These are phyloP conservation scores for Bambusicola thoracicus DNA, from an alignment of 2,113 vertebrate species.

Conservation along the genomic window DNA sequence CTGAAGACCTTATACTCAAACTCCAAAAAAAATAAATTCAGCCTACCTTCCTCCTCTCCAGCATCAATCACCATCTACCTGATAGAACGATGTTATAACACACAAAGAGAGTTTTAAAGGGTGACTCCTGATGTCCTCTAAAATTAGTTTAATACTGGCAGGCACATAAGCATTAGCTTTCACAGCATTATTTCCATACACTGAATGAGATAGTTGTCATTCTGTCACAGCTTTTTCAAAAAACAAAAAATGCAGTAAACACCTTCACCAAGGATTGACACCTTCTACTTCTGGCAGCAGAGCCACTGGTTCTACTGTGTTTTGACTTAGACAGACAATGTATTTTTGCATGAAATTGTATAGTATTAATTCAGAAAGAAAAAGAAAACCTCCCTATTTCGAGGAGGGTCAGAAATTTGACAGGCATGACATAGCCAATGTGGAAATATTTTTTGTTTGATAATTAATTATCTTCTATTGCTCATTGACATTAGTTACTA, in stretches of 20 bases:
- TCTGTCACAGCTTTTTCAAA: neutral
- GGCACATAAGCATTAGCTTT: neutral
- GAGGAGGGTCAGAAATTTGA: neutral
- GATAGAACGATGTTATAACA: neutral
- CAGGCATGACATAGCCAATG: neutral
- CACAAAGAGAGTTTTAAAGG: neutral
- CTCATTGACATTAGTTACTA: neutral
- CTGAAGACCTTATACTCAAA: neutral
- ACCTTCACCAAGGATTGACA: neutral
- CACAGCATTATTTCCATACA: neutral
- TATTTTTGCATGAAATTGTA: neutral
- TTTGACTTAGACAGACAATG: neutral
- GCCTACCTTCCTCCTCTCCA: neutral
- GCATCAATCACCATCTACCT: neutral
- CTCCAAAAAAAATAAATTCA: neutral
- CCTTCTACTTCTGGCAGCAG: neutral
- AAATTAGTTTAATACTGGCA: neutral
- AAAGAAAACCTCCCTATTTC: neutral
- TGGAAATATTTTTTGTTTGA: neutral
- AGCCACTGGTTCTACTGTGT: neutral
- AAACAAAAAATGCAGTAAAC: neutral
- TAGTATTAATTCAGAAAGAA: neutral
- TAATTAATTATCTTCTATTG: neutral
- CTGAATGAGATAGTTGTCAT: neutral
- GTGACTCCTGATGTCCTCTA: neutral